phyloP scores from a whole-genome alignment of 92 coral and sea anemone species.

The Siderastrea radians region DNA sequence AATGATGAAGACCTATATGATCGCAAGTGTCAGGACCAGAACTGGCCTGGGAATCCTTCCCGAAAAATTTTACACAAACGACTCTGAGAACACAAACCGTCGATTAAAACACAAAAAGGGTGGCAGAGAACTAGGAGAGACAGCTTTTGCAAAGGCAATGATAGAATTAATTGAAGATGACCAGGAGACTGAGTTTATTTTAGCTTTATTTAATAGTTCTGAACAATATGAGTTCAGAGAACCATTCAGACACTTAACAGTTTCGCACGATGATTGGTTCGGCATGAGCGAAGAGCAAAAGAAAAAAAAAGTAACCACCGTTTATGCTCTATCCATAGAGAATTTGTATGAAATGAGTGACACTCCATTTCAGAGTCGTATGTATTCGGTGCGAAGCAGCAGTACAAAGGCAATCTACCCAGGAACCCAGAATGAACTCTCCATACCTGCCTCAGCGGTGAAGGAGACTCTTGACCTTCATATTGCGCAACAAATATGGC shows the following conservation, averaged over 20 bases:
- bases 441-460: constrained; percentile 17
- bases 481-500: constrained; percentile 26
- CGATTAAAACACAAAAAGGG: constrained; percentile 51
- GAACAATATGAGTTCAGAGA: constrained; percentile 30
- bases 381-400: neutral
- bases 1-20: constrained; percentile 72
- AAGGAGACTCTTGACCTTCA: constrained; percentile 13
- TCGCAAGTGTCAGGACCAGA: constrained; percentile 39
- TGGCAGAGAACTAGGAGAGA: constrained; percentile 47
- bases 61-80: constrained; percentile 51
- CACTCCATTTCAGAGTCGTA: neutral
- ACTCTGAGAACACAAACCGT: constrained; percentile 55
- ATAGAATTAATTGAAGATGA: constrained; percentile 51
- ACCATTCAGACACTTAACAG: constrained; percentile 16
- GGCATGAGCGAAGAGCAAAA: constrained; percentile 25
- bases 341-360: constrained; percentile 25
- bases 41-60: constrained; percentile 66
- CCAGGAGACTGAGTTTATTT: constrained; percentile 33
- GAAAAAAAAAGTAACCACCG: neutral
- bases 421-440: neutral
- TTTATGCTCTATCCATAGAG: constrained; percentile 23
- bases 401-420: neutral
- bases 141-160: constrained; percentile 35
- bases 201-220: constrained; percentile 29
- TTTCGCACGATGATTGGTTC: constrained; percentile 19